phyloP scores from a whole-genome alignment of 2,113 vertebrate genomes.

The Ochotona curzoniae region DNA sequence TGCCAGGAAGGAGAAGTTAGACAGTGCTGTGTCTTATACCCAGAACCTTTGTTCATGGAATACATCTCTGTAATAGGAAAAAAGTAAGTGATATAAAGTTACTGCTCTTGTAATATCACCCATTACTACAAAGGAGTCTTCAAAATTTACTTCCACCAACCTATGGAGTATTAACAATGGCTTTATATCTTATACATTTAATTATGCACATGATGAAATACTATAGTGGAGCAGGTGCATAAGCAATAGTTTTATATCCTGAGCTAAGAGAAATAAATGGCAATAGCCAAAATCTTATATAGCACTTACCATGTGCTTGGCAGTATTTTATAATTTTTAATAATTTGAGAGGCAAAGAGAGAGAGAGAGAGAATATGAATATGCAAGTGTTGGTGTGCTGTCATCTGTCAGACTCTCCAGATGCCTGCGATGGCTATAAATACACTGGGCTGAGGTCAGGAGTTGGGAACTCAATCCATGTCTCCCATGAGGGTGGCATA shows the following conservation, averaged over 20 bases:
- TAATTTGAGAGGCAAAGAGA: too few species aligned
- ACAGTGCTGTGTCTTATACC: background rate
- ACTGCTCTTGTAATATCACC: background rate
- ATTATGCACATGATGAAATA: background rate
- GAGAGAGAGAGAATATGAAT: too few species aligned
- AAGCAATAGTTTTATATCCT: background rate
- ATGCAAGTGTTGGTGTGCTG: too few species aligned
- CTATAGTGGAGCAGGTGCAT: background rate
- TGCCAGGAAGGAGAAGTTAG: background rate
- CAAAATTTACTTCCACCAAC: background rate
- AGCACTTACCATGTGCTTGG: background rate
- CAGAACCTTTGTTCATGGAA: background rate
- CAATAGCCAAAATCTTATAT: background rate
- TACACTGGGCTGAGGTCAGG: too few species aligned
- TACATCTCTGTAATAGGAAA: background rate
- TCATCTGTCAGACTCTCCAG: too few species aligned
- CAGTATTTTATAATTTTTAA: background rate
- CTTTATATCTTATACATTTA: slow-evolving; percentile 22
- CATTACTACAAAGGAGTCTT: background rate
- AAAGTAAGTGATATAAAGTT: background rate
- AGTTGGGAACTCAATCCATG: too few species aligned
- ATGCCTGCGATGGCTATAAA: too few species aligned
- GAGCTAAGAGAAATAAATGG: slow-evolving; percentile 32
- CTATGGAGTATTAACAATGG: background rate
- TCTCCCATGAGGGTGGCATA: too few species aligned